Evolutionary conservation across 1,140 invertebrate species (phyloP).

Genomic region (Coelopa frigida): DNA sequence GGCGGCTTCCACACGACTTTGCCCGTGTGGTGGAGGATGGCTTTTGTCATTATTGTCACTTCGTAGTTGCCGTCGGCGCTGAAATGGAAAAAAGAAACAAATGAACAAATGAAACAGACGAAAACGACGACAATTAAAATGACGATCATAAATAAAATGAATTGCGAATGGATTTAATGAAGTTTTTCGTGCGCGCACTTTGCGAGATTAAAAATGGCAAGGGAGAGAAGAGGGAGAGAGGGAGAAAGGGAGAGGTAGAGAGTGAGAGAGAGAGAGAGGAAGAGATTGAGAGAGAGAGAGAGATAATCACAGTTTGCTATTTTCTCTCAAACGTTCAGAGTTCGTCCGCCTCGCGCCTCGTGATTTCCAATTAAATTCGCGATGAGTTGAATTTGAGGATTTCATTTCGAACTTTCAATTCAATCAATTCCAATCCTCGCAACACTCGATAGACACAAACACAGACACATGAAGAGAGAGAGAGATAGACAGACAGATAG

Average conservation of each 20-base stretch:
- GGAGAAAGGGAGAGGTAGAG: conserved; percentile 1
- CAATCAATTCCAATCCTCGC: too few relatives aligned
- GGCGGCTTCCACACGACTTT: conserved; percentile 96
- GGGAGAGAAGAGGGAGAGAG: not conserved
- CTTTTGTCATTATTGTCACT: conserved; percentile 96
- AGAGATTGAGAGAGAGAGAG: not conserved
- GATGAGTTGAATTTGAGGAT: too few relatives aligned
- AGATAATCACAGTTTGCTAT: too few relatives aligned
- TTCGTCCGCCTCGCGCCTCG: too few relatives aligned
- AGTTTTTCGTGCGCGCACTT: not conserved
- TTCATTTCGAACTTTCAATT: too few relatives aligned
- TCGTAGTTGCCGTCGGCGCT: conserved; percentile 98
- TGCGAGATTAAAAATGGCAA: not conserved
- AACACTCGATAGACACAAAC: too few relatives aligned
- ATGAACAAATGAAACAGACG: not conserved
- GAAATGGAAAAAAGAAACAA: conserved; percentile 19
- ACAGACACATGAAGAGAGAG: too few relatives aligned
- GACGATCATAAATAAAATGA: not conserved
- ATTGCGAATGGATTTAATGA: not conserved
- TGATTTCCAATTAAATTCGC: too few relatives aligned
- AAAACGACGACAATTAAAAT: not conserved
- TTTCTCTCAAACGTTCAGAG: too few relatives aligned
- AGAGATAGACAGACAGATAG: too few relatives aligned
- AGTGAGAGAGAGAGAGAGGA: not conserved
- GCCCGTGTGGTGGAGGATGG: conserved; percentile 83